Evolutionary conservation across 2,113 vertebrate genomes (phyloP), one percentile per base, ranked within the genome.

Genomic region (Malurus elegans): DNA sequence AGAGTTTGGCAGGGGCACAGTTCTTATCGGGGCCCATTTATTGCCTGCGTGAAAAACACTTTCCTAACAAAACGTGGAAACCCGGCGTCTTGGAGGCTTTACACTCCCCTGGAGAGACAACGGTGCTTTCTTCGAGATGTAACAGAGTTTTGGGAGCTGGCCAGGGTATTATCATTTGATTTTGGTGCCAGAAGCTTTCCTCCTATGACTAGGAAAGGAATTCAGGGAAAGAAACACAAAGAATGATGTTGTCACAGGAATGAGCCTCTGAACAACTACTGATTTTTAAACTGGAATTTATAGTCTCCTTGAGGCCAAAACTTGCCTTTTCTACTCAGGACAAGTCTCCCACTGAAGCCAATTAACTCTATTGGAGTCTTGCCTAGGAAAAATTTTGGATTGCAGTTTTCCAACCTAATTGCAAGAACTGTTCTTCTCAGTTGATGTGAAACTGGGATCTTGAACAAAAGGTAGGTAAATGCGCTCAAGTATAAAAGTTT

Each of bases 261-360:
- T 24, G 26, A 95, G 79, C 64, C 91, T 92, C 94, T 72, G 78
- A 94, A 89, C 62, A 79, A 72, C 94, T 95, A 89, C 89, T 54
- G 91, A 76, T 74, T 91, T 91, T 94, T 93, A 72, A 75, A 85
- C 38, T 83, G 82, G 92, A 86, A 79, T 94, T 95, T 95, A 95
- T 80, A 42, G 90, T 67, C 85, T 93, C 31, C 1, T 48, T 40
- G 72, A 88, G 90, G 85, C 85, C 71, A 86, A 70, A 67, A 40
- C 85, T 72, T 94, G 79, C 92, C 88, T 87, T 96, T 90, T 56
- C 36, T 70, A 21, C 88, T 90, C 12, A 56, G 16, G 86, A 88
- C 28, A 31, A 92, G 58, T 67, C 92, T 96, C 95, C 92, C 95
- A 72, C 61, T 94, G 95, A 94, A 96, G 83, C 90, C 88, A 95